phyloP scores from a whole-genome alignment of 2,888 invertebrate species.

The Hylaea fasciaria region DNA sequence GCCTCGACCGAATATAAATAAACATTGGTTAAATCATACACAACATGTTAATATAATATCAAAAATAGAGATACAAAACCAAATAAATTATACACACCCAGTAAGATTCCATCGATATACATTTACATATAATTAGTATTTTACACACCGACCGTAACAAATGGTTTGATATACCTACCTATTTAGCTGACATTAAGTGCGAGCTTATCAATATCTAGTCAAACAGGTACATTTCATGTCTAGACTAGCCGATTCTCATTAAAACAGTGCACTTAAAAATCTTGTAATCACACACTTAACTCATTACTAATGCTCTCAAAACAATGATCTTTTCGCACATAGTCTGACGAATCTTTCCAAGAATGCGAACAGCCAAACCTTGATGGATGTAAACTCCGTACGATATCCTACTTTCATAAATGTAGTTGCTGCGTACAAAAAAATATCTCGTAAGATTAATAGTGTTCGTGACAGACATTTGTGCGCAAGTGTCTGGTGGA shows the following conservation, averaged over 20 bases:
- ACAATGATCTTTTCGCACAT: conserved; percentile 11
- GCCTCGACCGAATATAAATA: conserved; percentile 44
- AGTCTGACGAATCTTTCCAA: conserved; percentile 11
- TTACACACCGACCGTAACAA: no score
- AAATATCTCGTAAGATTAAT: conserved; percentile 64
- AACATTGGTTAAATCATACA: conserved; percentile 38
- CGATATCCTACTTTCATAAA: conserved; percentile 37
- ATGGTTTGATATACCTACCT: no score
- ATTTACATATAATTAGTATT: not conserved
- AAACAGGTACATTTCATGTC: no score
- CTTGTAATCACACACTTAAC: conserved; percentile 6
- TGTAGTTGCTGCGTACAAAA: conserved; percentile 39
- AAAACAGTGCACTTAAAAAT: not conserved
- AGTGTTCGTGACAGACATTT: conserved; percentile 73
- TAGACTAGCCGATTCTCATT: not conserved
- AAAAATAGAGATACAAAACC: not conserved
- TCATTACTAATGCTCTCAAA: conserved; percentile 1
- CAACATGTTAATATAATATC: conserved; percentile 5
- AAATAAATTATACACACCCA: not conserved
- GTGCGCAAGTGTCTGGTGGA: conserved; percentile 59
- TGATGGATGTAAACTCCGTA: conserved; percentile 43
- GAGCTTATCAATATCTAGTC: no score
- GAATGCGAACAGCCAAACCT: conserved; percentile 16
- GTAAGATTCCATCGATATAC: not conserved
- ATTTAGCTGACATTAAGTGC: no score